Evolutionary conservation across 2,888 invertebrate genomes (phyloP).

Genomic region (Nephrocerus scutellatus): DNA sequence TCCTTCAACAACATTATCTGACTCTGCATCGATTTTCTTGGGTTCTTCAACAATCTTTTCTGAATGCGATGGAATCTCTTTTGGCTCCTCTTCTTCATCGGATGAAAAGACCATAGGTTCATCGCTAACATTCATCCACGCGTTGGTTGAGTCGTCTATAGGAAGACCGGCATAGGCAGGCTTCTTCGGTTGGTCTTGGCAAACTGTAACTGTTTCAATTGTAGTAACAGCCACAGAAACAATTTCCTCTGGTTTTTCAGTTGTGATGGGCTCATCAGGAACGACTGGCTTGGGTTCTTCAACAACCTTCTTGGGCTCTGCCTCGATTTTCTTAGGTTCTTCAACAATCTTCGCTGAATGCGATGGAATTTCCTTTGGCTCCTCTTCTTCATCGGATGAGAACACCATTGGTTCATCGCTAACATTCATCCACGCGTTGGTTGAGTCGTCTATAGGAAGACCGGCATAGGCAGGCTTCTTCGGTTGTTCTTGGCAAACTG

Average conservation of each 20-base stretch:
- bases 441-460: constrained; percentile 29
- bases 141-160: too few relatives aligned
- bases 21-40: constrained; percentile 3
- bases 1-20: constrained; percentile 13
- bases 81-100: too few relatives aligned
- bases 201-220: too few relatives aligned
- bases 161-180: too few relatives aligned
- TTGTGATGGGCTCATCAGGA: neutral
- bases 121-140: too few relatives aligned
- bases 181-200: too few relatives aligned
- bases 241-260: constrained; percentile 8
- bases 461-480: constrained; percentile 24
- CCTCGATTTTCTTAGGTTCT: neutral
- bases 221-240: too few relatives aligned
- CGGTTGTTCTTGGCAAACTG: neutral
- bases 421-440: constrained; percentile 33
- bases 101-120: too few relatives aligned
- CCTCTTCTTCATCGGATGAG: constrained; percentile 32
- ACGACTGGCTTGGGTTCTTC: neutral
- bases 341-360: neutral
- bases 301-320: neutral
- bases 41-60: neutral
- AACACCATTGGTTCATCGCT: constrained; percentile 36
- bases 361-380: too few relatives aligned
- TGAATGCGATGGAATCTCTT: too few relatives aligned